phyloP scores from a whole-genome alignment of 2,888 invertebrate genomes.

The Pherbina coryleti region DNA sequence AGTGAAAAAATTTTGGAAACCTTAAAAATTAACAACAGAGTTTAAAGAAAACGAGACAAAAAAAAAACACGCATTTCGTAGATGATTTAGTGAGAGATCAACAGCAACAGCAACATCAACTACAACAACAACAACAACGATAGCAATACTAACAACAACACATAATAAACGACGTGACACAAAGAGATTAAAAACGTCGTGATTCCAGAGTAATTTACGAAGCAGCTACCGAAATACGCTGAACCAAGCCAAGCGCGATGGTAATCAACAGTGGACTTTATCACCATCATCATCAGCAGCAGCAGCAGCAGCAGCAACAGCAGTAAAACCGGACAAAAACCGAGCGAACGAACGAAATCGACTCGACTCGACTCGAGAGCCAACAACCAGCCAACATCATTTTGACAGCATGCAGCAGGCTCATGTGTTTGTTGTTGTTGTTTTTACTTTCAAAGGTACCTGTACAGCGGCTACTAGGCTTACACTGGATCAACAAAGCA shows the following conservation, averaged over 20 bases:
- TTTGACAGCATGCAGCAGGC: constrained; percentile 36
- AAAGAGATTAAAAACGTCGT: constrained; percentile 50
- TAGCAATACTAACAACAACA: constrained; percentile 34
- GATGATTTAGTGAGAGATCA: not conserved
- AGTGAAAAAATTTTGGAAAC: not conserved
- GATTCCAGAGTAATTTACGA: constrained; percentile 67
- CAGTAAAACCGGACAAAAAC: constrained; percentile 23
- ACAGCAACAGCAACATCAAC: not conserved
- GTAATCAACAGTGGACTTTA: constrained; percentile 44
- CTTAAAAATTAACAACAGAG: not conserved
- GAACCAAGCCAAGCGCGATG: constrained; percentile 43
- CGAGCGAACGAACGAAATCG: constrained; percentile 32
- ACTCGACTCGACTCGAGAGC: constrained; percentile 32
- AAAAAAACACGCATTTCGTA: not conserved
- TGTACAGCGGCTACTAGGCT: not conserved
- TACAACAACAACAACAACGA: not conserved
- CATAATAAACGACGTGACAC: constrained; percentile 51
- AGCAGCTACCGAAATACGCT: constrained; percentile 70
- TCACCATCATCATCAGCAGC: constrained; percentile 44
- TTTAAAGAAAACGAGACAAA: not conserved
- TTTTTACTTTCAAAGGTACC: constrained; percentile 7
- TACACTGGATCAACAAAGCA: not conserved
- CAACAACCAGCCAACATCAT: not conserved
- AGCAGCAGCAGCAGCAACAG: constrained; percentile 26
- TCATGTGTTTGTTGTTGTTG: constrained; percentile 17